phyloP scores from a whole-genome alignment of 2,797 vertebrate genomes.

The Chiroxiphia lanceolata region DNA sequence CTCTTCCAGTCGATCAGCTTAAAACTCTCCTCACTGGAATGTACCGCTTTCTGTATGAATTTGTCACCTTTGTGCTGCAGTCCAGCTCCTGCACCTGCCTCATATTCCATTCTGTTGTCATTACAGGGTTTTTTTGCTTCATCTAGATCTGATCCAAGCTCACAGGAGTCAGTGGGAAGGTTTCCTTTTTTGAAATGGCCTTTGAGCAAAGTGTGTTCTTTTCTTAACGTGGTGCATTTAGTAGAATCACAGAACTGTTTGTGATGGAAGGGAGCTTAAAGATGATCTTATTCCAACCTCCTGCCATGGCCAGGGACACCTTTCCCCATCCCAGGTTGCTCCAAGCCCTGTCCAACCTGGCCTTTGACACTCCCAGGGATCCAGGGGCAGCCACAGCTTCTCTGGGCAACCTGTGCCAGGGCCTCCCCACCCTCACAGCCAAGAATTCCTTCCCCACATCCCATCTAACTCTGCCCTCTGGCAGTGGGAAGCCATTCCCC shows the following conservation, averaged over 20 bases:
- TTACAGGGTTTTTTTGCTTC: background rate
- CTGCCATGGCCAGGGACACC: background rate
- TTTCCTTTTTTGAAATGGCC: background rate
- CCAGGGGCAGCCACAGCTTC: background rate
- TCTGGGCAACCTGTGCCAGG: background rate
- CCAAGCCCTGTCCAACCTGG: fast-evolving
- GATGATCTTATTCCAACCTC: fast-evolving
- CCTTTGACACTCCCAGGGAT: background rate
- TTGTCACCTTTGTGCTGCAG: background rate
- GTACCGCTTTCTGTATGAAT: fast-evolving
- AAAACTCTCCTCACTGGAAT: fast-evolving
- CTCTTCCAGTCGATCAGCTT: background rate
- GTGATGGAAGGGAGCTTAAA: background rate
- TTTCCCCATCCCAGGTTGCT: background rate
- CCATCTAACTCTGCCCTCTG: fast-evolving
- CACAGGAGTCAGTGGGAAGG: no score
- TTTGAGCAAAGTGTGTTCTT: background rate
- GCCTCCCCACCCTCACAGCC: fast-evolving
- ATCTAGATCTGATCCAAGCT: background rate
- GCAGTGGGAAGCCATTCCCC: background rate
- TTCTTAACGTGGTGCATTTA: background rate
- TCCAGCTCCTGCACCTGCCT: background rate
- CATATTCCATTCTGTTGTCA: fast-evolving
- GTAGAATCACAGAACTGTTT: background rate
- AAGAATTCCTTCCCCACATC: fast-evolving